Percentiles rank a stretch among this genome's conserved stretches.
phyloP scores from a whole-genome alignment of 2,797 vertebrate species.

The Cyprinodon diabolis region DNA sequence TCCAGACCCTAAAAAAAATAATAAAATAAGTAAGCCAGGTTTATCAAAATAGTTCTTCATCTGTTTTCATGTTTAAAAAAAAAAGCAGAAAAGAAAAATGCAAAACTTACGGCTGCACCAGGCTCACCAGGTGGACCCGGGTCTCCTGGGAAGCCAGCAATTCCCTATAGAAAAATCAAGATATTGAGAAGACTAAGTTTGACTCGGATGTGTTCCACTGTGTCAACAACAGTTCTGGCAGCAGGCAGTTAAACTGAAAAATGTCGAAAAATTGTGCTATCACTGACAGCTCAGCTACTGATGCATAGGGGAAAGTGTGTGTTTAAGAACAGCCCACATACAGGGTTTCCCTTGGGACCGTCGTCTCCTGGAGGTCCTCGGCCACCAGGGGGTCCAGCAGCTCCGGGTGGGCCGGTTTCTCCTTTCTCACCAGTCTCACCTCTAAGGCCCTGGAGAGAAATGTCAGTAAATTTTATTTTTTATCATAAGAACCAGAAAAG shows the following conservation, averaged over 20 bases:
- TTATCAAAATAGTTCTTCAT: background rate
- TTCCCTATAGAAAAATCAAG: constrained; percentile 81
- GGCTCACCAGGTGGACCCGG: constrained; percentile 97
- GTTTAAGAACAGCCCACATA: constrained; percentile 73
- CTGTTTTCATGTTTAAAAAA: background rate
- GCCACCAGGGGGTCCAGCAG: constrained; percentile 91
- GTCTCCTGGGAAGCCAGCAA: constrained; percentile 97
- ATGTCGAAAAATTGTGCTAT: constrained; percentile 30
- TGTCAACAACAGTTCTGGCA: constrained; percentile 45
- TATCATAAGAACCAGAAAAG: constrained; percentile 12
- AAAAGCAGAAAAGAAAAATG: constrained; percentile 16
- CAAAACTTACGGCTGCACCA: constrained; percentile 90
- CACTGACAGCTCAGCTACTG: constrained; percentile 37
- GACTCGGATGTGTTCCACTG: constrained; percentile 41
- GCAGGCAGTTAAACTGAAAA: constrained; percentile 34
- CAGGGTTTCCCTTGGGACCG: constrained; percentile 96
- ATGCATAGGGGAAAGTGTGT: constrained; percentile 14
- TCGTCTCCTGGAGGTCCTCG: constrained; percentile 96
- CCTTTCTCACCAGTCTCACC: constrained; percentile 97
- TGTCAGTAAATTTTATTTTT: constrained; percentile 15
- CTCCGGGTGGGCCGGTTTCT: constrained; percentile 93
- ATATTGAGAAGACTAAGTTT: constrained; percentile 37
- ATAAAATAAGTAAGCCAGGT: constrained; percentile 11
- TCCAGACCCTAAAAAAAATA: constrained; percentile 87
- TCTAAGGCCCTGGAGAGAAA: constrained; percentile 86